These are phyloP conservation scores for Drosophila carrolli DNA, from an alignment of 1,140 invertebrate species.

Conservation along the genomic window DNA sequence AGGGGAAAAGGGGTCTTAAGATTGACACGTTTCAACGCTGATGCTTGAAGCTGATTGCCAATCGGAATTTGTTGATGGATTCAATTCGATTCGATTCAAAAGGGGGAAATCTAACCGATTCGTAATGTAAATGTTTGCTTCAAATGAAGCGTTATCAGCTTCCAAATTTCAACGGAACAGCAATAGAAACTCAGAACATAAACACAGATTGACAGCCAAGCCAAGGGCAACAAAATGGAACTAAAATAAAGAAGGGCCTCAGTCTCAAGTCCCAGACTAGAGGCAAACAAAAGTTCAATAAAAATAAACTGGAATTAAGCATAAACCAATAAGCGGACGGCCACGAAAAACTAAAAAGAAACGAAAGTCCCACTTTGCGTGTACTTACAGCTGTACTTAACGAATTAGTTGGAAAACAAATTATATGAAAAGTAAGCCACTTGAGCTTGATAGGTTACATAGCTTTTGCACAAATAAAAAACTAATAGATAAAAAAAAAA, in stretches of 20 bases:
- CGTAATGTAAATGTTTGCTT: conserved; percentile 45
- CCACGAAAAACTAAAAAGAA: conserved; percentile 29
- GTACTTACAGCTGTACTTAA: conserved; percentile 1
- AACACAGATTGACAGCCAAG: conserved; percentile 35
- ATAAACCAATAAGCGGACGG: conserved; percentile 73
- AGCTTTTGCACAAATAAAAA: too few relatives aligned
- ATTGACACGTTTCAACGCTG: conserved; percentile 59
- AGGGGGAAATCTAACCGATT: conserved; percentile 9
- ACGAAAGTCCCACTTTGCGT: conserved; percentile 34
- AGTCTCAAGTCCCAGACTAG: conserved; percentile 26
- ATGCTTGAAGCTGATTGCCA: conserved; percentile 58
- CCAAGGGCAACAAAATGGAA: conserved; percentile 25
- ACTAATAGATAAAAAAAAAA: too few relatives aligned
- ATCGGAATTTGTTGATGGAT: conserved; percentile 64
- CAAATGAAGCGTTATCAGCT: conserved; percentile 32
- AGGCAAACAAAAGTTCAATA: conserved; percentile 53
- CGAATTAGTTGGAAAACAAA: conserved; percentile 1
- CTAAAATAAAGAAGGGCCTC: conserved; percentile 33
- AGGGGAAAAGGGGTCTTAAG: conserved; percentile 1
- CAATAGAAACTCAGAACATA: conserved; percentile 10
- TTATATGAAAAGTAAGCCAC: not conserved
- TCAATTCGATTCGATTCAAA: conserved; percentile 18
- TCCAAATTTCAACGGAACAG: conserved; percentile 28
- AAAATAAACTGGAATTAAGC: conserved; percentile 80
- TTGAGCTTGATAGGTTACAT: not conserved